Conservation (phyloP, 2,888 invertebrate genomes). For the Plebejus anna region DNA sequence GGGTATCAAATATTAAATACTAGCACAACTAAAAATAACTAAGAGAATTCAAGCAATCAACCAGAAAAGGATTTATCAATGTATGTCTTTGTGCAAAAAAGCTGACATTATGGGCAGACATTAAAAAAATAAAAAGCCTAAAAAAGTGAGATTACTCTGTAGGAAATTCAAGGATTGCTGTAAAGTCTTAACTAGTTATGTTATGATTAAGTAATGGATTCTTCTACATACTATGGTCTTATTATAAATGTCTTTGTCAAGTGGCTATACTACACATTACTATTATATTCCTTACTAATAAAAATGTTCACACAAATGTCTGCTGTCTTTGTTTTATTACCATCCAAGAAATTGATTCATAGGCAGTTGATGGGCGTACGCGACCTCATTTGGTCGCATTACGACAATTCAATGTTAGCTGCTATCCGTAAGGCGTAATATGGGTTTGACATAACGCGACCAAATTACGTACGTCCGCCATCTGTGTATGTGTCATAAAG, state of each 20-base stretch:
- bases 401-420: no score
- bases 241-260: conserved; percentile 3
- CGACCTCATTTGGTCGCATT: no score
- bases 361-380: no score
- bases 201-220: not conserved
- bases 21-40: not conserved
- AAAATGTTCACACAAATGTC: not conserved
- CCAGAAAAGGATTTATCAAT: not conserved
- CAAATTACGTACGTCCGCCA: no score
- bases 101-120: not conserved
- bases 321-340: not conserved
- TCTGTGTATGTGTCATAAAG: no score
- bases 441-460: no score
- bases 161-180: not conserved
- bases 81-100: not conserved
- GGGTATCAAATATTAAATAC: not conserved
- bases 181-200: not conserved
- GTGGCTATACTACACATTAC: not conserved
- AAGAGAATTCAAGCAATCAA: not conserved
- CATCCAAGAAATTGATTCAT: no score
- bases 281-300: not conserved
- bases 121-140: not conserved
- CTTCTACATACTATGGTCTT: not conserved
- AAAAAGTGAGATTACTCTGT: not conserved
- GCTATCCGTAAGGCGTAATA: no score